Evolutionary conservation across 2,113 vertebrate species (phyloP).

Genomic region (Vidua chalybeata): DNA sequence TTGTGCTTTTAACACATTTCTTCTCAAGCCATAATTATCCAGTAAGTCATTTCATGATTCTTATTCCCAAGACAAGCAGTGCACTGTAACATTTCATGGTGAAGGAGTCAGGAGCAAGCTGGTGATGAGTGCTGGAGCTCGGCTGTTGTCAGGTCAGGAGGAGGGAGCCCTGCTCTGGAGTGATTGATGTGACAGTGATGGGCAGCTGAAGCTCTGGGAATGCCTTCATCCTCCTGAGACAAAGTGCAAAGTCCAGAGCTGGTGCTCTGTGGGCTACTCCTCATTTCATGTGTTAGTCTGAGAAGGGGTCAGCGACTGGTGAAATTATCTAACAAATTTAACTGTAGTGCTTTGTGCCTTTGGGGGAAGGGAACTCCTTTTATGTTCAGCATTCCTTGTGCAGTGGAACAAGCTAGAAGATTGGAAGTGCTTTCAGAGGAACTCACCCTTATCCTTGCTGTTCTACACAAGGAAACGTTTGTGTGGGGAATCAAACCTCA

Average conservation of each 20-base stretch:
- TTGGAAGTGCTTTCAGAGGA: not conserved
- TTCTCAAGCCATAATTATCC: conserved; percentile 17
- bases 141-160: not conserved
- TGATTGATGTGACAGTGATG: not conserved
- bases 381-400: not conserved
- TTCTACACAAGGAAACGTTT: not conserved
- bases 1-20: conserved; percentile 45
- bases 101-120: not conserved
- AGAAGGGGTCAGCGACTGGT: not conserved
- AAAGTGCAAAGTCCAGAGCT: not conserved
- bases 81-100: not conserved
- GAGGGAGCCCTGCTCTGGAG: not conserved
- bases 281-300: not conserved
- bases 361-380: not conserved
- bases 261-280: not conserved
- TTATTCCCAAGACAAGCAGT: not conserved
- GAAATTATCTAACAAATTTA: not conserved
- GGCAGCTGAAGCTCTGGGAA: not conserved
- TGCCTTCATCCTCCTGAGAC: not conserved
- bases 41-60: conserved; percentile 26
- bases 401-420: not conserved
- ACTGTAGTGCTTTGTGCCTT: not conserved
- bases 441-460: not conserved
- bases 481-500: not conserved
- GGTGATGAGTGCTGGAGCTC: not conserved